Evolutionary conservation across 2,888 invertebrate genomes (phyloP).

Genomic region (Ommatoiulus sabulosus): DNA sequence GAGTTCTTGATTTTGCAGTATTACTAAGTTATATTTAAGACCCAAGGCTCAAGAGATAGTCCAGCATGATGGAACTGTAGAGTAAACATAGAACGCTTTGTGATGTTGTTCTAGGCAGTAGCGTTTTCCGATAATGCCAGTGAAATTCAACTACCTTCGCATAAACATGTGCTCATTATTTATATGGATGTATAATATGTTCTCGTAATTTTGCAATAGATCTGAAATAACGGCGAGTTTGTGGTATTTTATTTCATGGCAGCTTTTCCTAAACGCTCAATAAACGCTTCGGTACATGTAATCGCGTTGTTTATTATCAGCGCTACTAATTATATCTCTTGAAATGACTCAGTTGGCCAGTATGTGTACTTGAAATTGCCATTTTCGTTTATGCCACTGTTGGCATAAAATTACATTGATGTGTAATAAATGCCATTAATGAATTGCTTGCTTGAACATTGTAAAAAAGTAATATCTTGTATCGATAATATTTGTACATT

Average conservation of each 20-base stretch:
- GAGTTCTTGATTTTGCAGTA: slow-evolving; percentile 37
- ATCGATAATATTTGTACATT: slow-evolving; percentile 15
- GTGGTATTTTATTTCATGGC: not conserved
- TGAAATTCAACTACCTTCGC: not conserved
- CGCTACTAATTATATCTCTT: not conserved
- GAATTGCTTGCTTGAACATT: not conserved
- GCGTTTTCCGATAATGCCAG: not conserved
- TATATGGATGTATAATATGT: not conserved
- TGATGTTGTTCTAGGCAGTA: not conserved
- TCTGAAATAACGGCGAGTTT: not conserved
- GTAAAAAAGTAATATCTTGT: not conserved
- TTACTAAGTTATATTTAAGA: not conserved
- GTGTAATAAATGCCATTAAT: not conserved
- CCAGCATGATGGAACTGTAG: not conserved
- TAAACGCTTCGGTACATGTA: not conserved
- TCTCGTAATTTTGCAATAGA: not conserved
- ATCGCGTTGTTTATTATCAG: not conserved
- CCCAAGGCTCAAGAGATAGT: not conserved
- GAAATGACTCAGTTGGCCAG: not conserved
- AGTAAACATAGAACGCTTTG: not conserved
- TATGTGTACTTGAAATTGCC: not conserved
- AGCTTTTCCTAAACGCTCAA: not conserved
- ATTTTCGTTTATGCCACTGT: not conserved
- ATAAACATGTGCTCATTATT: not conserved
- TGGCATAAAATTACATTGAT: not conserved